Base-by-base conservation (phyloP, 1,140 invertebrate genomes). In the Anoplophora glabripennis region DNA sequence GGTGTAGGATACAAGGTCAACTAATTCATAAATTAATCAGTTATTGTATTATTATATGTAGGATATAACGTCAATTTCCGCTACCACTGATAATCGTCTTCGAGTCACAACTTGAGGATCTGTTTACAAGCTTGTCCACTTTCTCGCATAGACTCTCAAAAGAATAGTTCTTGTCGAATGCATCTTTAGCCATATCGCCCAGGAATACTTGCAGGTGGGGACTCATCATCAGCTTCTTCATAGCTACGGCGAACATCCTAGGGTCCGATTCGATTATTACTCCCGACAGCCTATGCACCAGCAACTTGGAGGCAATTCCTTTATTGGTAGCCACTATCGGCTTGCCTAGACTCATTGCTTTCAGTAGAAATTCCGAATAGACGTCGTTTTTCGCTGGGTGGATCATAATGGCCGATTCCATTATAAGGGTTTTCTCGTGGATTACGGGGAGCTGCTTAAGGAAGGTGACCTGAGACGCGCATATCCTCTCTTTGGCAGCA, bases 381-480 rank as follows among this genome's bases (percentile, higher is more conserved):
- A 67, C 40, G 41, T 74, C 71, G 28, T 72, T 53, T 52, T 63
- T 68, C 3, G 65, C 56, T n/a, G 69, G 65, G 41, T 69, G 49
- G 17, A 74, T 52, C 15, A 70, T 62, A 7, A 69, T 57, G 3
- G 64, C 58, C 7, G 61, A 61, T 47, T 67, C 65, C 36, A 64
- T 57, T 1, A 74, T 67, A 4, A 74, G 49, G n/a, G 69, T 72
- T 54, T 72, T 72, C 37, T 69, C 66, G 47, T 72, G 66, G 7
- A 69, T 49, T 1, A 59, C 66, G 1, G 70, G 69, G 7, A 74
- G 44, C 44, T 70, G 63, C 21, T 58, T 66, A 12, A 74, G 51
- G 44, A 74, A 66, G 3, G 71, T 71, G 1, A 74, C 63, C 55
- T 74, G 70, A 1, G 67, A 63, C 8, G 68, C 67, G 34, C 61